Percentiles rank a stretch among this genome's conserved stretches.
These are phyloP conservation scores for Nestor notabilis DNA, from an alignment of 2,113 vertebrate species.

Conservation along the genomic window DNA sequence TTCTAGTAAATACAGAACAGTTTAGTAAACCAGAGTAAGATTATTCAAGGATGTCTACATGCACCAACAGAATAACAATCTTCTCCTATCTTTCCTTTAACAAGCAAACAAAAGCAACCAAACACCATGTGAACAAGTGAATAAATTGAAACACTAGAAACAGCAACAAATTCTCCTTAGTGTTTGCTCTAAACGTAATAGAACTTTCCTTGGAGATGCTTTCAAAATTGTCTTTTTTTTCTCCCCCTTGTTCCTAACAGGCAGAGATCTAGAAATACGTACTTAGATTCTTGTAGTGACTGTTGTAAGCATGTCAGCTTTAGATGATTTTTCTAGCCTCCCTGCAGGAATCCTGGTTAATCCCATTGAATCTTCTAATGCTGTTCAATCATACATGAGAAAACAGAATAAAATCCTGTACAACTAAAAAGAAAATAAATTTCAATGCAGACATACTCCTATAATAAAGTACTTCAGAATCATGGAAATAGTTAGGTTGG, in stretches of 20 bases:
- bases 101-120: background rate
- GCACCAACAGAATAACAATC: background rate
- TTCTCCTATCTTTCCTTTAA: background rate
- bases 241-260: background rate
- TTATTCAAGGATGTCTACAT: background rate
- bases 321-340: conserved; percentile 25
- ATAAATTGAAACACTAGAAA: background rate
- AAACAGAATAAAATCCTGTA: background rate
- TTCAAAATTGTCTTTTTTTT: conserved; percentile 18
- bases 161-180: background rate
- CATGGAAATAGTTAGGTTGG: background rate
- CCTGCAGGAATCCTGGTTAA: conserved; percentile 46
- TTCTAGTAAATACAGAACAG: background rate
- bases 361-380: conserved; percentile 50
- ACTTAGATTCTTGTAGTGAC: conserved; percentile 41
- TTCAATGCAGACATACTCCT: background rate
- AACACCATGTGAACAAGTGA: background rate
- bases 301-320: conserved; percentile 51
- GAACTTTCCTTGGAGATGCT: conserved; percentile 1
- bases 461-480: background rate
- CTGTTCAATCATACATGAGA: conserved; percentile 19
- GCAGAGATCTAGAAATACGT: conserved; percentile 1
- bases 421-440: background rate
- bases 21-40: background rate
- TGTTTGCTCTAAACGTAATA: background rate